Percentiles rank a stretch among this genome's conserved stretches.
Conservation (phyloP, 2,888 invertebrate species). For the Alitta virens region DNA sequence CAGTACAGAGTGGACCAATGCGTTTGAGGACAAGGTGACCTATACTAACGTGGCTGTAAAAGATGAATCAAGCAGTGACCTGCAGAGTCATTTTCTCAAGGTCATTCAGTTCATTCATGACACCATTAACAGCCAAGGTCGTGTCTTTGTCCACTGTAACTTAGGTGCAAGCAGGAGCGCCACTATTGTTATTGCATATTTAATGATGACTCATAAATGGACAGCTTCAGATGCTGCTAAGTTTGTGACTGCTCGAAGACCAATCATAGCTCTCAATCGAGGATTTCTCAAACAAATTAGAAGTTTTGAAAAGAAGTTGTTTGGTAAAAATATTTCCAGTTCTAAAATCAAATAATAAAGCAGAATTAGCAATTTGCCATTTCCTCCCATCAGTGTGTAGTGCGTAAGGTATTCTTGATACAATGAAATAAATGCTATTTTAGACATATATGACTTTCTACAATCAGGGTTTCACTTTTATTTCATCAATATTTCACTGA, state of each 20-base stretch:
- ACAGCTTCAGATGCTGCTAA: slow-evolving; percentile 35
- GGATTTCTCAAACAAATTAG: slow-evolving; percentile 35
- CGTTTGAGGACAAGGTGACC: slow-evolving; percentile 14
- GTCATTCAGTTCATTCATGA: slow-evolving; percentile 24
- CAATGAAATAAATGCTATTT: too few species aligned
- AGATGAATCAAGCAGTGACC: slow-evolving; percentile 18
- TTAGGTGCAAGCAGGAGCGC: slow-evolving; percentile 41
- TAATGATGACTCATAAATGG: slow-evolving; percentile 34
- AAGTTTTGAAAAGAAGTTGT: slow-evolving; percentile 37
- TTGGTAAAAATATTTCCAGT: slow-evolving; percentile 32
- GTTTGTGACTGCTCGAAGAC: slow-evolving; percentile 35
- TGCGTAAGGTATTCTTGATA: too few species aligned
- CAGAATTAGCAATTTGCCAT: too few species aligned
- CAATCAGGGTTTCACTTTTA: too few species aligned
- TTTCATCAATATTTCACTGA: too few species aligned
- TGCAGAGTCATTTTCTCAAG: slow-evolving; percentile 16
- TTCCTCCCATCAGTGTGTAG: too few species aligned
- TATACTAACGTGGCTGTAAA: slow-evolving; percentile 17
- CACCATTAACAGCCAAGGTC: slow-evolving; percentile 28
- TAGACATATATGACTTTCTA: too few species aligned
- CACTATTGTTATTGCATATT: slow-evolving; percentile 36
- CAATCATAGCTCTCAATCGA: slow-evolving; percentile 36
- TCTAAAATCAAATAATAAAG: too few species aligned
- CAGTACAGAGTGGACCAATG: slow-evolving; percentile 25
- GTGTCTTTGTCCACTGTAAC: slow-evolving; percentile 45